These are phyloP conservation scores for Cataglyphis hispanica DNA, from an alignment of 1,140 invertebrate species.

Conservation along the genomic window DNA sequence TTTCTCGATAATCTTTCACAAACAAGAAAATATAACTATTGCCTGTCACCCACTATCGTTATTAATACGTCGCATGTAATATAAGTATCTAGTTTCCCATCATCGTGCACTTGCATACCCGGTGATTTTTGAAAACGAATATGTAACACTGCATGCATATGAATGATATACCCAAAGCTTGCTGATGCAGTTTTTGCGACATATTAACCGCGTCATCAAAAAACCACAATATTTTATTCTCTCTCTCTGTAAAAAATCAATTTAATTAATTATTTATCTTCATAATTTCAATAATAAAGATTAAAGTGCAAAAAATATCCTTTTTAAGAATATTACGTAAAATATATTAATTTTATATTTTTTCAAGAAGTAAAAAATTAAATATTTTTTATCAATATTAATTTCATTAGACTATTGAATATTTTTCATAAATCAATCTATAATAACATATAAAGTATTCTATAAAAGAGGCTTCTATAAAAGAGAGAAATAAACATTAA, in stretches of 20 bases:
- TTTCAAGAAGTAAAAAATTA: not conserved
- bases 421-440: not conserved
- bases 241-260: not conserved
- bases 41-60: not conserved
- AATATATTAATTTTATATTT: not conserved
- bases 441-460: not conserved
- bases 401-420: not conserved
- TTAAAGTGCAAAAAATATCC: not conserved
- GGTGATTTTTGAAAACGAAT: not conserved
- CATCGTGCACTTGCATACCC: not conserved
- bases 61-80: not conserved
- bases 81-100: slow-evolving; percentile 4
- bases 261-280: not conserved
- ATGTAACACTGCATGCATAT: not conserved
- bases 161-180: not conserved
- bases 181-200: slow-evolving; percentile 22
- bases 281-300: not conserved
- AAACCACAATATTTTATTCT: slow-evolving; percentile 22
- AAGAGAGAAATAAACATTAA: not conserved
- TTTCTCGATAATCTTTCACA: not conserved
- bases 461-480: not conserved
- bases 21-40: slow-evolving; percentile 25
- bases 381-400: not conserved
- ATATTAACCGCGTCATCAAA: slow-evolving; percentile 32
- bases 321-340: not conserved